A percentile compares a stretch with the other conserved stretches of the same genome.
Conservation (phyloP, 2,797 vertebrate species). For the Labeo calbasu region DNA sequence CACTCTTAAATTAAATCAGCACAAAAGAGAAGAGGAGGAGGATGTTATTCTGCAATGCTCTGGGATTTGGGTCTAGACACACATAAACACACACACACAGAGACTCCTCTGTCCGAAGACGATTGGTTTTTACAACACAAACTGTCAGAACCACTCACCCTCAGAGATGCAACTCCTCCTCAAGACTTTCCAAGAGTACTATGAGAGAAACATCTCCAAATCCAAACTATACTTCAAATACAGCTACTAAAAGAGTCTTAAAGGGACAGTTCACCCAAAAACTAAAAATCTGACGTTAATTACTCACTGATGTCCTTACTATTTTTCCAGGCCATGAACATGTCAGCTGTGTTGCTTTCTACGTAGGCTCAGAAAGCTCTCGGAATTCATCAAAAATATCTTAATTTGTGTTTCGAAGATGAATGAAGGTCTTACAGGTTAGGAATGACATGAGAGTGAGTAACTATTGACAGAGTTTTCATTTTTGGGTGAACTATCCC, state of each 20-base stretch:
- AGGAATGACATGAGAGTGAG: not conserved
- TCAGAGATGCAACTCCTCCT: slow-evolving; percentile 33
- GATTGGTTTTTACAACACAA: slow-evolving; percentile 50
- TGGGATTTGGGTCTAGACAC: slow-evolving; percentile 30
- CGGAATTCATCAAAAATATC: too few relatives aligned
- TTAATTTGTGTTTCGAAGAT: not conserved
- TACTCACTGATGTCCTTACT: too few relatives aligned
- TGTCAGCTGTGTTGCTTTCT: too few relatives aligned
- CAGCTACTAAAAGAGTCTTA: not conserved
- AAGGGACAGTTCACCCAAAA: not conserved
- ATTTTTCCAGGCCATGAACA: too few relatives aligned
- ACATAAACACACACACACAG: slow-evolving; percentile 19
- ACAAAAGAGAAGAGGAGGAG: slow-evolving; percentile 44
- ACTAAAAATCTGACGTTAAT: too few relatives aligned
- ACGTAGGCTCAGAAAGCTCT: too few relatives aligned
- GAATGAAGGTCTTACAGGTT: not conserved
- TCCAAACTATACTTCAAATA: not conserved
- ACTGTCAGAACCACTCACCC: slow-evolving; percentile 56
- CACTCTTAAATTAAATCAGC: slow-evolving; percentile 54
- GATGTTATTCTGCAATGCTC: slow-evolving; percentile 40
- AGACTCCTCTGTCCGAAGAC: slow-evolving; percentile 55
- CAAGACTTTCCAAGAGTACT: slow-evolving; percentile 39
- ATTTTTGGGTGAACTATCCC: not conserved
- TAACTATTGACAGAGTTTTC: not conserved
- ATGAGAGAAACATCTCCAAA: slow-evolving; percentile 21